Evolutionary conservation across 2,113 vertebrate genomes (phyloP).

Genomic region (Genyomyrus donnyi): DNA sequence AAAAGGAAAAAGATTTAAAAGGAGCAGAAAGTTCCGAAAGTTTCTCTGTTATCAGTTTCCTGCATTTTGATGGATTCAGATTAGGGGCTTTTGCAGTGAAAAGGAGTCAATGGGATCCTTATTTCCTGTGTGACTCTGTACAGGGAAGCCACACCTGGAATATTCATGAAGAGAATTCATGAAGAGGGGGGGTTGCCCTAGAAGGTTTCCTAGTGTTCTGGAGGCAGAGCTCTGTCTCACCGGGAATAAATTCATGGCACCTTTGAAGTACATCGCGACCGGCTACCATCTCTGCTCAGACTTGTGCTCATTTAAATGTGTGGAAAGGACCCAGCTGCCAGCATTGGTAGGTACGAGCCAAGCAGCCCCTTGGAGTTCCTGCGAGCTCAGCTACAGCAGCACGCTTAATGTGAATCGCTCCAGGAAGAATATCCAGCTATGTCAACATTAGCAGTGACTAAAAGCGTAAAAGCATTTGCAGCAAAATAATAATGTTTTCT

Average conservation of each 20-base stretch:
- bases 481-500: not conserved
- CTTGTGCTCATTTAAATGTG: not conserved
- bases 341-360: not conserved
- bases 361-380: not conserved
- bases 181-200: not conserved
- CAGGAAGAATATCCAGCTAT: not conserved
- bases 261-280: not conserved
- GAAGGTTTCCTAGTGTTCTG: not conserved
- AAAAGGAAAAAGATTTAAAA: not conserved
- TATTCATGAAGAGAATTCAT: not conserved
- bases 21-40: not conserved
- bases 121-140: not conserved
- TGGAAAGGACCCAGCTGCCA: not conserved
- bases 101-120: not conserved
- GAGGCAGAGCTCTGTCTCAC: not conserved
- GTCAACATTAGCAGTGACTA: not conserved
- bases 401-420: not conserved
- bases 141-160: not conserved
- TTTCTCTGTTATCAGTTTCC: not conserved
- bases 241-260: not conserved
- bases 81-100: not conserved
- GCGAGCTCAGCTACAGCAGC: not conserved
- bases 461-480: not conserved
- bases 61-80: not conserved
- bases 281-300: not conserved